Evolutionary conservation across 2,888 invertebrate species (phyloP).

Genomic region (Syritta pipiens): DNA sequence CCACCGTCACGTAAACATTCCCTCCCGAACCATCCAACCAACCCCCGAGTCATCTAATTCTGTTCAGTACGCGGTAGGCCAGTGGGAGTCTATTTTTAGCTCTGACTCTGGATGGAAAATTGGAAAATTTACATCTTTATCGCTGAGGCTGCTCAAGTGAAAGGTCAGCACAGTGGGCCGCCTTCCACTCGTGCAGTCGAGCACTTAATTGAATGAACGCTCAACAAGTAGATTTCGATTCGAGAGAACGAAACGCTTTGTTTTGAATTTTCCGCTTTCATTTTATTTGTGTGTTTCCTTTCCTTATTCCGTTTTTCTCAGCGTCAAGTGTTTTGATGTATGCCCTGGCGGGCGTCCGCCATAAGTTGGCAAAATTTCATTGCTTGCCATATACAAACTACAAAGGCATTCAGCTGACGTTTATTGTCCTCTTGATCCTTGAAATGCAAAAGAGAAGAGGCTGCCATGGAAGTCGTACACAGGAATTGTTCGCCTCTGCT

Average conservation of each 20-base stretch:
- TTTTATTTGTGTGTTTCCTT: conserved; percentile 3
- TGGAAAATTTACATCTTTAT: conserved; percentile 46
- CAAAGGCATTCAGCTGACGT: conserved; percentile 20
- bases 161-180: conserved; percentile 48
- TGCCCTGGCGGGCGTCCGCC: neutral
- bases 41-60: neutral
- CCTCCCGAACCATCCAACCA: no score
- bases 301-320: neutral
- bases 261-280: conserved; percentile 6
- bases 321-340: conserved; percentile 11
- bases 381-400: no score
- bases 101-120: conserved; percentile 37
- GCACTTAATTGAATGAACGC: conserved; percentile 44
- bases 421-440: conserved; percentile 37
- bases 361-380: neutral
- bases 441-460: conserved; percentile 4
- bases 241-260: conserved; percentile 12
- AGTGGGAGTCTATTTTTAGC: conserved; percentile 42
- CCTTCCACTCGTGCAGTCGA: conserved; percentile 18
- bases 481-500: neutral
- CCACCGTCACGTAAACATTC: conserved; percentile 23
- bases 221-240: conserved; percentile 56
- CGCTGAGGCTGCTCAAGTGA: conserved; percentile 6
- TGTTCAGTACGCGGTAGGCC: neutral
- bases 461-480: neutral